Evolutionary conservation across 2,113 vertebrate species (phyloP).

Genomic region (Periophthalmus modestus): DNA sequence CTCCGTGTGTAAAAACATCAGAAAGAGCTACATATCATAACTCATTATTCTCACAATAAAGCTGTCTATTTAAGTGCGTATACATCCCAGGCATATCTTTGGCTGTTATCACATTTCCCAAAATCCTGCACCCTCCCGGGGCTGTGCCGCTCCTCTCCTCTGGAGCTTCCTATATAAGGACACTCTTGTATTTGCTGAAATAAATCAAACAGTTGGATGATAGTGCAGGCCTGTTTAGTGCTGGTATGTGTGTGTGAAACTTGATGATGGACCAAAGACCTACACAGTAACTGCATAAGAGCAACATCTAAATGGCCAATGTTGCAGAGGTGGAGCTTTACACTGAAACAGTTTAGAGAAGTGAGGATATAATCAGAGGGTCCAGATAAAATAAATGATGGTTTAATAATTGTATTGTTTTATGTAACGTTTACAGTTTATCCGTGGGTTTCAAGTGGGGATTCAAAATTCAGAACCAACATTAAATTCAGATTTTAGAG

Average conservation of each 20-base stretch:
- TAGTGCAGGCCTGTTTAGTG: constrained; percentile 47
- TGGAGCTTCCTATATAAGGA: constrained; percentile 84
- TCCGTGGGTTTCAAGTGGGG: background rate
- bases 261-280: constrained; percentile 43
- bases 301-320: constrained; percentile 48
- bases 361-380: constrained; percentile 16
- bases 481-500: no score
- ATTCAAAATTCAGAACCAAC: no score
- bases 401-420: background rate
- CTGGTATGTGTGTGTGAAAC: constrained; percentile 35
- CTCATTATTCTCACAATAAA: constrained; percentile 27
- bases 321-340: constrained; percentile 26
- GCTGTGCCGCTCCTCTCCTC: constrained; percentile 52
- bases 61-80: constrained; percentile 8
- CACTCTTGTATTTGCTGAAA: constrained; percentile 65
- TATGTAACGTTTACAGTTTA: background rate
- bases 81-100: constrained; percentile 26
- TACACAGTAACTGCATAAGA: constrained; percentile 25
- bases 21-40: constrained; percentile 30
- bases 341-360: background rate
- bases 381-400: background rate
- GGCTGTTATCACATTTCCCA: constrained; percentile 57
- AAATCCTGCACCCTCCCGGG: constrained; percentile 22
- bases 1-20: constrained; percentile 39
- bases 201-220: constrained; percentile 71